Base-by-base conservation (phyloP, 2,888 invertebrate species). In the Dynastes tityus region DNA sequence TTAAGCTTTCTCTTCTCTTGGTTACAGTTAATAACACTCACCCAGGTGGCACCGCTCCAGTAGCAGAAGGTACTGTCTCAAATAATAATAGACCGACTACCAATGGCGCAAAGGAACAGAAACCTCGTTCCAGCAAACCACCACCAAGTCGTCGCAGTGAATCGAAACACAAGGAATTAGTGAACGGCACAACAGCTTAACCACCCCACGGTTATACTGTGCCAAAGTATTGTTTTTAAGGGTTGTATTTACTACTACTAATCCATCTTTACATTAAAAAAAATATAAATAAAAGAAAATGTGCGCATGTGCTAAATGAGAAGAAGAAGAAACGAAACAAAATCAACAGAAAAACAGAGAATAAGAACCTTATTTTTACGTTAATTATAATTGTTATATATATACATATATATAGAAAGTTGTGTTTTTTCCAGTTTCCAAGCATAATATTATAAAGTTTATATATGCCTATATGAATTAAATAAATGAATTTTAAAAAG, bases 111-210 rank as follows among this genome's bases (percentile, higher is more conserved):
- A 67, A 89, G 84, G 87, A 87, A 81, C 85, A 82, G 32, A 86
- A 87, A 82, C 81, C 81, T 49, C 86, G 88, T 77, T 79, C 85
- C 58, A 87, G 84, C 81, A 85, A 86, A 80, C 87, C 87, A 67
- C 87, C 87, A 3, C 84, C 88, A 85, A 80, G 88, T 85, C 86
- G 87, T 55, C 84, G 88, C 55, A 83, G 80, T 76, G 86, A 85
- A 76, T 80, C 83, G 11, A 90, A 90, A 89, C 89, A 91, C 83
- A 92, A 92, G 89, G 89, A 92, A 87, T 90, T 93, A 88, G 91
- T 93, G 83, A 93, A 93, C 89, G 93, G 93, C 89, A 91, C 93
- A 83, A 90, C 88, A 78, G 87, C 91, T 88, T 91, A 79, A 77
- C 58, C 58, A 29, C 16, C 2, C n/a, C 53, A 61, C 49, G 74